These are phyloP conservation scores for Ips typographus DNA, from an alignment of 1,140 invertebrate species.

Conservation along the genomic window DNA sequence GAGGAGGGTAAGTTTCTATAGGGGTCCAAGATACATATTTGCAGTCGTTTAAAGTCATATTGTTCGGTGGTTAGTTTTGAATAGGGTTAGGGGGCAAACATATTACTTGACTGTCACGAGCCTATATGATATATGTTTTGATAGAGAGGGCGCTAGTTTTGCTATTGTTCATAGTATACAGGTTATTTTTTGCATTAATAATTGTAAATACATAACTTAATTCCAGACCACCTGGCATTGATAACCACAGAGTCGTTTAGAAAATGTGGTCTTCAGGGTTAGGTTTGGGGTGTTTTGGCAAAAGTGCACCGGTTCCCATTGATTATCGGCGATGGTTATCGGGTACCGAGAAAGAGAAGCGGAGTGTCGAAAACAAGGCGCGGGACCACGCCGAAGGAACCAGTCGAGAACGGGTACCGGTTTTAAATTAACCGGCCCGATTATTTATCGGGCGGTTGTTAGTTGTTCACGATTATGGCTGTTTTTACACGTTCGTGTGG, in stretches of 20 bases:
- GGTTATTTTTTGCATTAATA: too few relatives aligned
- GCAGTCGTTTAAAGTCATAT: slow-evolving; percentile 24
- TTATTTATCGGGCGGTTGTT: slow-evolving; percentile 52
- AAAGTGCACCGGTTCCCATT: background rate
- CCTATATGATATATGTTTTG: too few relatives aligned
- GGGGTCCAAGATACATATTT: slow-evolving; percentile 26
- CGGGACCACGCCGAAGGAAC: slow-evolving; percentile 25
- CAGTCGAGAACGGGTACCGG: slow-evolving; percentile 37
- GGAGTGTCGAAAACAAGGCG: slow-evolving; percentile 36
- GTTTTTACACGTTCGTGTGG: slow-evolving; percentile 52
- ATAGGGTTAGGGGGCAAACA: background rate
- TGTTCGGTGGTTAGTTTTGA: slow-evolving; percentile 18
- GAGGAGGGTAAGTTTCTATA: slow-evolving; percentile 5
- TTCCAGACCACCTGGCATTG: too few relatives aligned
- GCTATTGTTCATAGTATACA: too few relatives aligned
- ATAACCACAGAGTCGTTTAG: too few relatives aligned
- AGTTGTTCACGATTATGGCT: slow-evolving; percentile 52
- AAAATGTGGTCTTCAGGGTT: too few relatives aligned
- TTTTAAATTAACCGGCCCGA: slow-evolving; percentile 44
- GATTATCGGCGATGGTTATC: slow-evolving; percentile 12
- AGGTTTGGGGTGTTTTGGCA: slow-evolving; percentile 7
- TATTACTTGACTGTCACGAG: too few relatives aligned
- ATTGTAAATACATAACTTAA: too few relatives aligned
- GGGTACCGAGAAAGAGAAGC: slow-evolving; percentile 22
- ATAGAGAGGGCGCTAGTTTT: too few relatives aligned